These are phyloP conservation scores for Apamea epomidion DNA, from an alignment of 2,888 invertebrate genomes.

Conservation along the genomic window DNA sequence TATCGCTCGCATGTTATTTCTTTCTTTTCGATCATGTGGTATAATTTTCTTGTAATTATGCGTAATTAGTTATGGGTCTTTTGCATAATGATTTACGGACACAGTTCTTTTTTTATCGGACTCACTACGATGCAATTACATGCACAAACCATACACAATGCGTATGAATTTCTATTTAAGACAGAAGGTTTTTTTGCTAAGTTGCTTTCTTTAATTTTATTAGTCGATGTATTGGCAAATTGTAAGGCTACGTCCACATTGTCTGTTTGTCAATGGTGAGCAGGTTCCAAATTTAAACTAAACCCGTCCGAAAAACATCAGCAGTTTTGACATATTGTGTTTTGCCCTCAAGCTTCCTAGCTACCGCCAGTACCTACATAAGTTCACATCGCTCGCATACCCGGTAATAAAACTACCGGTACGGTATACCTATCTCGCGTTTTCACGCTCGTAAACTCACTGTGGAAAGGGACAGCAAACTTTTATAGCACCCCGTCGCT, in stretches of 20 bases:
- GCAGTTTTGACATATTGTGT: constrained; percentile 64
- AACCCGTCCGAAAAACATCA: constrained; percentile 32
- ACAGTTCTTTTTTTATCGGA: not conserved
- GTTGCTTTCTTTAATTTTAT: not conserved
- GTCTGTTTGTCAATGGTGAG: not conserved
- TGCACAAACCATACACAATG: not conserved
- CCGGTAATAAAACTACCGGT: constrained; percentile 84
- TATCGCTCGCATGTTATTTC: constrained; percentile 20
- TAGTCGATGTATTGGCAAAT: not conserved
- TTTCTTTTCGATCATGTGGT: constrained; percentile 26
- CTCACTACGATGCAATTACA: constrained; percentile 7
- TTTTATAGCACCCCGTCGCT: constrained; percentile 85
- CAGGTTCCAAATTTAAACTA: constrained; percentile 25
- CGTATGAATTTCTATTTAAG: not conserved
- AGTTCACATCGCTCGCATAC: constrained; percentile 75
- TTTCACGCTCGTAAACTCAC: constrained; percentile 84
- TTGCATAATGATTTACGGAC: constrained; percentile 24
- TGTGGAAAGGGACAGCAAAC: constrained; percentile 81
- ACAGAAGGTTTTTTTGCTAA: not conserved
- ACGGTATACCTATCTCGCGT: constrained; percentile 86
- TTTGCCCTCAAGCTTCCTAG: constrained; percentile 63
- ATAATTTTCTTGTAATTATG: constrained; percentile 41
- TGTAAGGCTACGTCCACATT: not conserved
- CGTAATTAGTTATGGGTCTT: constrained; percentile 26
- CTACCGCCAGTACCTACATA: constrained; percentile 61